phyloP scores from a whole-genome alignment of 2,797 vertebrate genomes.

The Tamandua tetradactyla region DNA sequence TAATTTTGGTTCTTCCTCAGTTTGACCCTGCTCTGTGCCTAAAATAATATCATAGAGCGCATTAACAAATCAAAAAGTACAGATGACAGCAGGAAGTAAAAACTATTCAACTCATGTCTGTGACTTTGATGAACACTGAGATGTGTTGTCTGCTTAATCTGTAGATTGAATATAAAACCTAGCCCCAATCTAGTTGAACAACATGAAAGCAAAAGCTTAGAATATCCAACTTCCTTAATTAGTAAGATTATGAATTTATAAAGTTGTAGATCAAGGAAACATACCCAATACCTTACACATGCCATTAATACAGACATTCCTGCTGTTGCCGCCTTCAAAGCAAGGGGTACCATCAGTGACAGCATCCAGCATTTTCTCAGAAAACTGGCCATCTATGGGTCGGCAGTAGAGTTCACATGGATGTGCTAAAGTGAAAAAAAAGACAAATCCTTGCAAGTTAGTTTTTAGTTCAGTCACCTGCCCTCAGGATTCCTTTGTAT shows the following conservation, averaged over 20 bases:
- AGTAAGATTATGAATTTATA: slow-evolving; percentile 38
- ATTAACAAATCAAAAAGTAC: background rate
- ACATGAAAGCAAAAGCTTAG: background rate
- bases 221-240: background rate
- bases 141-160: background rate
- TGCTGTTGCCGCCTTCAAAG: slow-evolving; percentile 92
- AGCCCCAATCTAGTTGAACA: background rate
- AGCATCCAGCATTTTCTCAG: slow-evolving; percentile 96
- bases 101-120: background rate
- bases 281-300: slow-evolving; percentile 99
- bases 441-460: slow-evolving; percentile 6
- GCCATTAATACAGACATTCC: slow-evolving; percentile 97
- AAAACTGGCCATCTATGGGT: slow-evolving; percentile 90
- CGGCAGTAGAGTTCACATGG: slow-evolving; percentile 96
- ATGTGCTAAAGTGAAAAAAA: slow-evolving; percentile 84
- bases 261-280: slow-evolving; percentile 85
- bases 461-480: background rate
- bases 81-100: background rate
- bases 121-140: background rate
- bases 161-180: background rate
- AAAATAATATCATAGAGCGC: background rate
- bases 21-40: background rate
- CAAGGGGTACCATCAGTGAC: slow-evolving; percentile 97
- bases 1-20: background rate
- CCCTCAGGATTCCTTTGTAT: background rate